Base-by-base conservation (phyloP, 2,888 invertebrate genomes). In the Tiliacea citrago region DNA sequence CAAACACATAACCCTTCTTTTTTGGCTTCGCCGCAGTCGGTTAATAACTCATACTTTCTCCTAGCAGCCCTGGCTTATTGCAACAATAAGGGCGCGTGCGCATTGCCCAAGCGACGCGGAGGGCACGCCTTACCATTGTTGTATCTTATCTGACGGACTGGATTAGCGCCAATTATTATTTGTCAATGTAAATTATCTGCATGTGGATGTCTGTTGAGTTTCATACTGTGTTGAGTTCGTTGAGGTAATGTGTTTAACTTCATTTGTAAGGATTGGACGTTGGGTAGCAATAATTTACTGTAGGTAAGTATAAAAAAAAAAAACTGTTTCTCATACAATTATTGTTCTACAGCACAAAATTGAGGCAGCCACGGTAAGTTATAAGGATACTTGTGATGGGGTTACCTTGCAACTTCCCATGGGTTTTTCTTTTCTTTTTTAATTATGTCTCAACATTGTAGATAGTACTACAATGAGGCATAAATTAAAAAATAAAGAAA, bases 81-180 rank as follows among this genome's bases (percentile, higher is more conserved):
- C 74, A 86, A 58, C 58, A 83, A 49, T 84, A 87, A 73, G 76
- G 81, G 79, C 87, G 63, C 81, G 73, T 82, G 81, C 81, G 69
- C 87, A 74, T 81, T 80, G 77, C 72, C 57, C 76, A 77, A 82
- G 58, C 69, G 63, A 75, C 76, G 62, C 73, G 69, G 69, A 75
- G 70, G 84, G 70, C 77, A 80, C 73, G 75, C 74, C 71, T 78
- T 69, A 58, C 75, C 68, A 81, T 76, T 85, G 81, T 83, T 73
- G n/a, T 73, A 77, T 74, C 72, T 60, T 79, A 79, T 75, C 75
- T 75, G 68, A 77, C 73, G 66, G 62, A 51, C 63, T 58, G 53
- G 68, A 82, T 81, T 79, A 75, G 51, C 67, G 39, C 67, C 79
- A 81, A 77, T 83, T 79, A 79, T 81, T 82, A 81, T 86, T 86